phyloP scores from a whole-genome alignment of 2,888 invertebrate species.

The Halictus ligatus region DNA sequence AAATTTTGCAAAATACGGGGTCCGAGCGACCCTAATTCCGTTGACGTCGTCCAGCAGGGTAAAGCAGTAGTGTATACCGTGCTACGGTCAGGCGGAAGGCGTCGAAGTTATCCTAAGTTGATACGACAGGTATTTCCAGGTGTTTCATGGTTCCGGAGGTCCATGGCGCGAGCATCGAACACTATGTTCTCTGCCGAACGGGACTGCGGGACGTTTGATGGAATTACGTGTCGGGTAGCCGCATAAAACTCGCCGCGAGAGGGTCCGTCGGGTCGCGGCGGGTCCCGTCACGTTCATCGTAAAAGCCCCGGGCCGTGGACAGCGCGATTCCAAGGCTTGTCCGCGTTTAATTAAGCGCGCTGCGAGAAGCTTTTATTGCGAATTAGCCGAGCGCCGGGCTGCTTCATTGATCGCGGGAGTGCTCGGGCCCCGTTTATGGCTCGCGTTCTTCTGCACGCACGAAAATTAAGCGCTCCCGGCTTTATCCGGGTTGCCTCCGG shows the following conservation, averaged over 20 bases:
- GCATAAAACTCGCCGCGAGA: background rate
- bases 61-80: slow-evolving; percentile 1
- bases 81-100: background rate
- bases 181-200: background rate
- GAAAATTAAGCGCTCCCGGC: background rate
- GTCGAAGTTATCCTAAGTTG: background rate
- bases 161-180: background rate
- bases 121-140: slow-evolving; percentile 6
- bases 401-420: slow-evolving; percentile 34
- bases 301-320: slow-evolving; percentile 13
- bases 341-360: slow-evolving; percentile 63
- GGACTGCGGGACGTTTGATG: slow-evolving; percentile 1
- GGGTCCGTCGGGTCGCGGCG: background rate
- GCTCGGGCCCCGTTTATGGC: slow-evolving; percentile 8
- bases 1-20: background rate
- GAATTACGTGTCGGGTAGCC: slow-evolving; percentile 46
- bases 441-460: background rate
- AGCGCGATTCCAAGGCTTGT: slow-evolving; percentile 36
- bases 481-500: background rate
- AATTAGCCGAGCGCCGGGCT: slow-evolving; percentile 55
- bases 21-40: background rate
- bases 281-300: background rate
- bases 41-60: background rate
- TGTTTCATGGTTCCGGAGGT: background rate
- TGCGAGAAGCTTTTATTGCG: slow-evolving; percentile 68